A percentile compares a stretch with the other conserved stretches of the same genome.
phyloP scores from a whole-genome alignment of 2,113 vertebrate species.

The Sporophila hypoxantha region DNA sequence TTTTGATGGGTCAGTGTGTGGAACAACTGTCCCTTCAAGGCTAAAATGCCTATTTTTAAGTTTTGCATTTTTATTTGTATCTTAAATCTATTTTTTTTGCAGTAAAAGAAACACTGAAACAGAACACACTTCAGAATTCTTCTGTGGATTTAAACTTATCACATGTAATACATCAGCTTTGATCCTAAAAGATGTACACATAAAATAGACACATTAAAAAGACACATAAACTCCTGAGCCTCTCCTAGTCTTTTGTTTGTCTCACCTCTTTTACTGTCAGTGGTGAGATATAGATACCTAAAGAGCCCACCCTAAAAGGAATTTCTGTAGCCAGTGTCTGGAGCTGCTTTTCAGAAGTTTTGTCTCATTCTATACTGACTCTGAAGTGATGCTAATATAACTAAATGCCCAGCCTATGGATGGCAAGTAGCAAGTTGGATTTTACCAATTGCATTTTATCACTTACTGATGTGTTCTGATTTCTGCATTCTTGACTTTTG shows the following conservation, averaged over 20 bases:
- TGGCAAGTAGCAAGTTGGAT: not conserved
- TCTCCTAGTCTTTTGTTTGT: not conserved
- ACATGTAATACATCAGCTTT: not conserved
- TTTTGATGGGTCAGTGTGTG: not conserved
- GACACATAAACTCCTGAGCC: not conserved
- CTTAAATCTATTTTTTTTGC: not conserved
- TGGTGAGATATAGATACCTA: not conserved
- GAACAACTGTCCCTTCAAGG: not conserved
- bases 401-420: not conserved
- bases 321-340: not conserved
- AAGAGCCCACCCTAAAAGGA: not conserved
- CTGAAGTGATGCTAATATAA: not conserved
- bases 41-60: not conserved
- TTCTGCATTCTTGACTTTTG: not conserved
- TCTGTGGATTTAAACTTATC: not conserved
- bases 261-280: not conserved
- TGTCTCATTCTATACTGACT: not conserved
- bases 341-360: not conserved
- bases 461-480: not conserved
- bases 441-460: not conserved
- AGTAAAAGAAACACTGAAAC: not conserved
- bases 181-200: not conserved
- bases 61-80: not conserved
- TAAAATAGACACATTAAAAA: not conserved
- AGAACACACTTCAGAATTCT: not conserved